A percentile compares a stretch with the other conserved stretches of the same genome.
These are phyloP conservation scores for Syngnathus typhle DNA, from an alignment of 2,113 vertebrate species.

Conservation along the genomic window DNA sequence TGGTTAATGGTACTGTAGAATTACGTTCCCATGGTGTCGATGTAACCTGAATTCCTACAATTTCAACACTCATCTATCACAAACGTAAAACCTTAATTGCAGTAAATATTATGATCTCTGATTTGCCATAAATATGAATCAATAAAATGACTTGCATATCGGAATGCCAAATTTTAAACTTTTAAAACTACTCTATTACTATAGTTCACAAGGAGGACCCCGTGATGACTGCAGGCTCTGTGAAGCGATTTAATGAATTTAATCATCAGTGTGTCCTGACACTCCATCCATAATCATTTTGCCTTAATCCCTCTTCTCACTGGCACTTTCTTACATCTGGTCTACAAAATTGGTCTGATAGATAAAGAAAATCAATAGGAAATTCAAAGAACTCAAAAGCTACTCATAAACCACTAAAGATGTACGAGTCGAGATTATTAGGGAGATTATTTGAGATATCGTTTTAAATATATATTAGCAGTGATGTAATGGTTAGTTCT, in stretches of 20 bases:
- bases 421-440: conserved; percentile 2
- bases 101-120: too few species aligned
- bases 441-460: conserved; percentile 12
- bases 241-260: conserved; percentile 1
- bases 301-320: conserved; percentile 18
- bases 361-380: conserved; percentile 53
- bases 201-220: neutral
- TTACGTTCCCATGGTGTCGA: neutral
- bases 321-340: conserved; percentile 34
- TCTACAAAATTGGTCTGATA: conserved; percentile 17
- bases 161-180: too few species aligned
- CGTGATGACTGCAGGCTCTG: neutral
- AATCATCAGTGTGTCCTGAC: conserved; percentile 25
- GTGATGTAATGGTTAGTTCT: conserved; percentile 11
- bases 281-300: conserved; percentile 31
- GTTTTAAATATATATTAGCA: conserved; percentile 8
- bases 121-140: neutral
- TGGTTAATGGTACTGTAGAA: neutral
- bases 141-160: neutral
- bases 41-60: neutral
- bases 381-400: conserved; percentile 26
- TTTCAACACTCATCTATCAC: neutral
- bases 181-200: neutral
- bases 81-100: neutral
- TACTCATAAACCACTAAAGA: neutral